Conservation (phyloP, 2,113 vertebrate genomes). For the Mionectes macconnelli region DNA sequence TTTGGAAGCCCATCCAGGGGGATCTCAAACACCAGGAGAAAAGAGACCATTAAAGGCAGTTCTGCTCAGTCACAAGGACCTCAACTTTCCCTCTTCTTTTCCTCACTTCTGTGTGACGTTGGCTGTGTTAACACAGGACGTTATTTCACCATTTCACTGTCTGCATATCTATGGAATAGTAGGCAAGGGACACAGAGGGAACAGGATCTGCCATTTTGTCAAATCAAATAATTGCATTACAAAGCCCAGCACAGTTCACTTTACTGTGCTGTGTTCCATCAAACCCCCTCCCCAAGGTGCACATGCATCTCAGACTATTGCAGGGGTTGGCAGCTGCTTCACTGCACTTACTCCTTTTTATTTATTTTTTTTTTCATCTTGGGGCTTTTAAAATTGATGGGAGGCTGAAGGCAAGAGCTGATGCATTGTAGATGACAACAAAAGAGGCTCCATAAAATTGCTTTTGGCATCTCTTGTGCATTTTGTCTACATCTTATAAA, state of each 20-base stretch:
- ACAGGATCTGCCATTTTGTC: background rate
- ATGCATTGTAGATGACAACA: slow-evolving; percentile 60
- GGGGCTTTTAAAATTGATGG: slow-evolving; percentile 53
- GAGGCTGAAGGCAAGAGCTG: slow-evolving; percentile 46
- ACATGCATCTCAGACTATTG: background rate
- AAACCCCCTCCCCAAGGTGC: slow-evolving; percentile 24
- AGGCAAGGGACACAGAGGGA: background rate
- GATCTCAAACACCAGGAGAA: background rate
- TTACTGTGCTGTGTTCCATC: background rate
- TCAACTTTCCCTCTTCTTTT: background rate
- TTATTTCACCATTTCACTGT: background rate
- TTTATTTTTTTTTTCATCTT: background rate
- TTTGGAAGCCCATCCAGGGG: background rate
- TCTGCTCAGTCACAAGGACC: background rate
- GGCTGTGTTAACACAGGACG: background rate
- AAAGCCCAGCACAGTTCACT: background rate
- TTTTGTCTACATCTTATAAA: slow-evolving; percentile 54
- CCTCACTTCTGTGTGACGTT: background rate
- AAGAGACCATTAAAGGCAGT: background rate
- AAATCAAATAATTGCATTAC: background rate
- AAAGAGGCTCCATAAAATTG: slow-evolving; percentile 59
- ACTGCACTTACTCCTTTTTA: background rate
- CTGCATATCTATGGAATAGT: background rate
- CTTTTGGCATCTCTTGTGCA: slow-evolving; percentile 50
- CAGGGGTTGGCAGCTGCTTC: slow-evolving; percentile 8